A percentile compares a stretch with the other conserved stretches of the same genome.
Conservation (phyloP, 2,113 vertebrate species). For the Mohoua ochrocephala region DNA sequence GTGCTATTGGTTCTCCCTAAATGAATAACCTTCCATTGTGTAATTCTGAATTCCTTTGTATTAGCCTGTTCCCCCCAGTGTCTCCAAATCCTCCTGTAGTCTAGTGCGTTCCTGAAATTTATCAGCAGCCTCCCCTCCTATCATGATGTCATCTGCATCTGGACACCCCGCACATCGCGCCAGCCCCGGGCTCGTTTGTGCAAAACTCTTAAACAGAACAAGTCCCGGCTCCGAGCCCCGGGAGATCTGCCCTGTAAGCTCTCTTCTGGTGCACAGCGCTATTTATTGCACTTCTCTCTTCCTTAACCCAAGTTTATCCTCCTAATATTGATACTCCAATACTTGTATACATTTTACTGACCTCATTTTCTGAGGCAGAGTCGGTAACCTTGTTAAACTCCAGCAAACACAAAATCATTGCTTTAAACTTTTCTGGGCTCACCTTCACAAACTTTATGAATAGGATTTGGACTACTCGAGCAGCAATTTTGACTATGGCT, state of each 20-base stretch:
- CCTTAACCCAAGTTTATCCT: neutral
- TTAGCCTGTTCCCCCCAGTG: neutral
- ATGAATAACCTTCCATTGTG: slow-evolving; percentile 30
- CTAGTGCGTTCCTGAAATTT: slow-evolving; percentile 47
- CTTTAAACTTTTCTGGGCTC: neutral
- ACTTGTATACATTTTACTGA: neutral
- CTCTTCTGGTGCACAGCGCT: neutral
- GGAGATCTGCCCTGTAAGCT: neutral
- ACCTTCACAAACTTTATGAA: neutral
- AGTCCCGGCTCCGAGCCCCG: neutral
- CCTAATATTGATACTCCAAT: neutral
- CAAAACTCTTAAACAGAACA: neutral
- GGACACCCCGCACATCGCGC: neutral
- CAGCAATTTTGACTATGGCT: neutral
- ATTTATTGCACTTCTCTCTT: neutral
- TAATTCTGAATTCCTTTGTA: slow-evolving; percentile 32
- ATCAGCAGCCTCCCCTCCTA: slow-evolving; percentile 48
- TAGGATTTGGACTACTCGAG: neutral
- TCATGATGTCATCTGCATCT: slow-evolving; percentile 39
- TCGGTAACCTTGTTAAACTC: neutral
- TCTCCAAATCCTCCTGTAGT: slow-evolving; percentile 43
- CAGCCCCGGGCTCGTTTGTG: neutral
- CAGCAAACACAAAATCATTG: neutral
- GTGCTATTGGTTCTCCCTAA: slow-evolving; percentile 16
- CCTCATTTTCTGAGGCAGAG: neutral